Evolutionary conservation across 2,113 vertebrate genomes (phyloP).

Genomic region (Leuciscus idus): DNA sequence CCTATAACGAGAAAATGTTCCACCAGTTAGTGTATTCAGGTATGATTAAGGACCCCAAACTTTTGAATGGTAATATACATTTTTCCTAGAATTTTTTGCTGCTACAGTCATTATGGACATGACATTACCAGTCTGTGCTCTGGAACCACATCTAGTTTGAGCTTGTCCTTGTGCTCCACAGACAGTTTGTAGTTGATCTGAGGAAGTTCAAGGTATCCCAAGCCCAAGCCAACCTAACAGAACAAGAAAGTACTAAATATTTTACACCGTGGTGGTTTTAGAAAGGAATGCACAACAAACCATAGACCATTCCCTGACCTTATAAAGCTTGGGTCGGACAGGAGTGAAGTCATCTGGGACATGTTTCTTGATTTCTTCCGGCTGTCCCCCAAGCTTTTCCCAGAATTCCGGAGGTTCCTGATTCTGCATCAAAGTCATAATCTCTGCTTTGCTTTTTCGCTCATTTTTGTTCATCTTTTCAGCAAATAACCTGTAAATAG

Average conservation of each 20-base stretch:
- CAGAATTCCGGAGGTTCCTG: slow-evolving; percentile 90
- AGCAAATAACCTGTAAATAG: slow-evolving; percentile 85
- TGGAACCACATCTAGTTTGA: slow-evolving; percentile 89
- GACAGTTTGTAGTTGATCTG: slow-evolving; percentile 98
- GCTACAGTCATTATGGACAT: not conserved
- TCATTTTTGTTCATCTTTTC: slow-evolving; percentile 99
- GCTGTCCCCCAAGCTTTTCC: slow-evolving; percentile 89
- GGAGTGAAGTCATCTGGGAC: slow-evolving; percentile 91
- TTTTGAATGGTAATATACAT: not conserved
- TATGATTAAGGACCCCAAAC: not conserved
- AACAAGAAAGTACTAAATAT: not conserved
- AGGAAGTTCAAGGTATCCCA: slow-evolving; percentile 96
- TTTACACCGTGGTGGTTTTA: not conserved
- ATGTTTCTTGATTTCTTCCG: slow-evolving; percentile 87
- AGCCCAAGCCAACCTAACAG: slow-evolving; percentile 88
- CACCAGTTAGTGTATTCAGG: not conserved
- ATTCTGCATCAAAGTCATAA: slow-evolving; percentile 80
- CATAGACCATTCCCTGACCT: slow-evolving; percentile 72
- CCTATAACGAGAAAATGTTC: slow-evolving; percentile 65
- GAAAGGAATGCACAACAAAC: too few species aligned
- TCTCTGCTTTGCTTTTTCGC: slow-evolving; percentile 92
- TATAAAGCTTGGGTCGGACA: slow-evolving; percentile 92
- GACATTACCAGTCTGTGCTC: slow-evolving; percentile 87
- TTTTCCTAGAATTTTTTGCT: not conserved
- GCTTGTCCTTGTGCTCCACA: slow-evolving; percentile 91